Base-by-base conservation (phyloP, 2,888 invertebrate genomes). In the Pandemis corylana region DNA sequence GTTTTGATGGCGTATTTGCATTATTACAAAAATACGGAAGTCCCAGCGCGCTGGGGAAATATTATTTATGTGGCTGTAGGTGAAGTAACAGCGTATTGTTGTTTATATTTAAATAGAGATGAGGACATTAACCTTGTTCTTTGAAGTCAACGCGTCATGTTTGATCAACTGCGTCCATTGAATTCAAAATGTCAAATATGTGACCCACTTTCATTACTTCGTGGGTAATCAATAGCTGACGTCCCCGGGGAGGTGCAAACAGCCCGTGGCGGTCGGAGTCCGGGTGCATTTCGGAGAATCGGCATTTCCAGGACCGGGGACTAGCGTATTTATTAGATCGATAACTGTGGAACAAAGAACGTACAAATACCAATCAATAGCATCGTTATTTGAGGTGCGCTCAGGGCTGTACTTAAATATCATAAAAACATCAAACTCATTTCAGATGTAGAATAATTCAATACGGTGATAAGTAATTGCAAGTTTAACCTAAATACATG, bases 1-100 rank as follows among this genome's bases (percentile, higher is more conserved):
- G 75, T 75, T 75, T 75, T 71, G 71, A 75, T 71, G 67, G 75
- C 28, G 62, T 75, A 75, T 75, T 75, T 75, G 71, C 71, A 75
- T 75, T 75, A 70, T 74, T 74, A 74, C 66, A 74, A 70, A 74
- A 66, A 74, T 70, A 74, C 75, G 75, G 76, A 76, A 72, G 76
- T 68, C 61, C 28, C 53, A 65, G 68, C 53, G 62, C 15, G 56
- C 53, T 63, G 63, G 65, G 49, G 41, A 53, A 53, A 53, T 68
- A 44, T 65, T 65, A 66, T 61, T 69, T 65, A 51, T 68, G 73
- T 65, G 49, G 49, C 51, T 74, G 65, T 65, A 49, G 49, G 59
- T 74, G 61, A 66, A 74, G 65, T 64, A 68, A 73, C 28, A 62
- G 61, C 20, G 51, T 73, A 59, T 73, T 73, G 56, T 65, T 46